Evolutionary conservation across 2,888 invertebrate species (phyloP).

Genomic region (Stegana nigrithorax): DNA sequence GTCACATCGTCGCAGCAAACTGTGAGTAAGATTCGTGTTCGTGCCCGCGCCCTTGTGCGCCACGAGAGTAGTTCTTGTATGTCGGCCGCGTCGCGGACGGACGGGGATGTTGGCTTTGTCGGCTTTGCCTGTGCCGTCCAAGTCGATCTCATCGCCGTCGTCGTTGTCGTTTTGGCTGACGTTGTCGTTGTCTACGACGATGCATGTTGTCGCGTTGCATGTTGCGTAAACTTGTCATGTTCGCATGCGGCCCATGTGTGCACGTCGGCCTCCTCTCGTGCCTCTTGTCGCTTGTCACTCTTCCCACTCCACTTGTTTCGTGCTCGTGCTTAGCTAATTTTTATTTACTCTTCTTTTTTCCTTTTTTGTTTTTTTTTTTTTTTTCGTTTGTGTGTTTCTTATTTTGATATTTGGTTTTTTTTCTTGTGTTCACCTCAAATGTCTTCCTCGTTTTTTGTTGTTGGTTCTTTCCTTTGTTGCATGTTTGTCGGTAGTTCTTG

Average conservation of each 20-base stretch:
- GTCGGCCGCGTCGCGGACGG: too few species aligned
- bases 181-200: not conserved
- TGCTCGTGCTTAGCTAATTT: too few species aligned
- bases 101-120: not conserved
- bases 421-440: too few species aligned
- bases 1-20: slow-evolving; percentile 59
- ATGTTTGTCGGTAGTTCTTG: slow-evolving; percentile 28
- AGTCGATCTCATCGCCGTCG: slow-evolving; percentile 20
- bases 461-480: slow-evolving; percentile 32
- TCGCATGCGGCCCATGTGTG: slow-evolving; percentile 39
- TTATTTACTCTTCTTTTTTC: not conserved
- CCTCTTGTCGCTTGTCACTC: not conserved
- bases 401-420: slow-evolving; percentile 24
- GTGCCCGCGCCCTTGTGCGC: not conserved
- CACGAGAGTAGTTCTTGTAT: not conserved
- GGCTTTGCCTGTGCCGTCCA: not conserved
- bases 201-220: slow-evolving; percentile 29
- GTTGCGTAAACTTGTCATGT: slow-evolving; percentile 39
- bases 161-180: slow-evolving; percentile 18
- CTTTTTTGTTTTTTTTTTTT: slow-evolving; percentile 16
- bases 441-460: slow-evolving; percentile 19
- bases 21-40: slow-evolving; percentile 57
- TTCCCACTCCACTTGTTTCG: not conserved
- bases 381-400: slow-evolving; percentile 24
- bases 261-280: slow-evolving; percentile 33